Percentiles rank a stretch among this genome's conserved stretches.
Evolutionary conservation across 2,797 vertebrate species (phyloP).

Genomic region (Argentina silus): DNA sequence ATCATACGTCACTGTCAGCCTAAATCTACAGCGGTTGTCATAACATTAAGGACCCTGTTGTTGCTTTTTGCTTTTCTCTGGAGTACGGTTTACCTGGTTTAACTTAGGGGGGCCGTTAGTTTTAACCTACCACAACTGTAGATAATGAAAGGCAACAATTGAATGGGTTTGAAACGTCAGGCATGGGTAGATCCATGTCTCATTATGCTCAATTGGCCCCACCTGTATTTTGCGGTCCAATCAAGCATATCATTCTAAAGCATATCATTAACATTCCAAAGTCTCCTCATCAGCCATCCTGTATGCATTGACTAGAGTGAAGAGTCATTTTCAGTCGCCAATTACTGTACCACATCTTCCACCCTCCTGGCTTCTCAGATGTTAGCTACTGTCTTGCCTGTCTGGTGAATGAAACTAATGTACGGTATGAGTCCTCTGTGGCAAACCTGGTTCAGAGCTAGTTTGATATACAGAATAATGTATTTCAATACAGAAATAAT

Average conservation of each 20-base stretch:
- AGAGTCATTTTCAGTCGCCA: constrained; percentile 26
- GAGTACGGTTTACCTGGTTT: not conserved
- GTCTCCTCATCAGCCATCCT: not conserved
- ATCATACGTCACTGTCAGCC: constrained; percentile 48
- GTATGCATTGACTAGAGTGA: not conserved
- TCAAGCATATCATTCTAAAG: not conserved
- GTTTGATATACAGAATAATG: constrained; percentile 28
- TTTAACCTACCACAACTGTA: not conserved
- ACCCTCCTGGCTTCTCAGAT: constrained; percentile 17
- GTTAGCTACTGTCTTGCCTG: constrained; percentile 11
- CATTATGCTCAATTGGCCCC: not conserved
- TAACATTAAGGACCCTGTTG: not conserved
- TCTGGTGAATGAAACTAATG: constrained; percentile 10
- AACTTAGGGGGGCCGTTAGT: not conserved
- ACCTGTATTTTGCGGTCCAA: not conserved
- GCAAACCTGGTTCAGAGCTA: constrained; percentile 4
- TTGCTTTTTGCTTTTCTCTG: constrained; percentile 1
- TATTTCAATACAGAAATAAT: constrained; percentile 29
- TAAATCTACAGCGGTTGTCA: constrained; percentile 34
- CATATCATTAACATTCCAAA: not conserved
- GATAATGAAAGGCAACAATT: not conserved
- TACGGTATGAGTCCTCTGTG: not conserved
- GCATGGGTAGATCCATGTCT: not conserved
- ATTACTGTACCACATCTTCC: constrained; percentile 14
- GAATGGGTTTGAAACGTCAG: not conserved